These are phyloP conservation scores for Poeciliopsis gracilis DNA, from an alignment of 2,797 vertebrate genomes.

Conservation along the genomic window DNA sequence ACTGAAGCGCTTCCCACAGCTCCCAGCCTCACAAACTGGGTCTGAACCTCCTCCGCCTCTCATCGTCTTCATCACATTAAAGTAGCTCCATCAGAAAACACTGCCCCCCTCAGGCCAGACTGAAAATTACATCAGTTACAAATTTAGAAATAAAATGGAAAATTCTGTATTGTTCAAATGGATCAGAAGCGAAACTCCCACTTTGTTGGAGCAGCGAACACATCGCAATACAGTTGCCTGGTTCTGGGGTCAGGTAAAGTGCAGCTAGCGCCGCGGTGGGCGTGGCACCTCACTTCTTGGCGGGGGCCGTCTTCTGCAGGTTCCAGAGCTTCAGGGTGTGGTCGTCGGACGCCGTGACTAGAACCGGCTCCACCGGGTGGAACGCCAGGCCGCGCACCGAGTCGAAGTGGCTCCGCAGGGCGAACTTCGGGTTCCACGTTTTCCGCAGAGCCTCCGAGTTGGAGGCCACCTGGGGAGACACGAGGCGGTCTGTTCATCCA, in stretches of 20 bases:
- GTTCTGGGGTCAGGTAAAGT: not conserved
- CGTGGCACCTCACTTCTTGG: constrained; percentile 87
- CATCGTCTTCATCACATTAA: not conserved
- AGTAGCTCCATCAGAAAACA: not conserved
- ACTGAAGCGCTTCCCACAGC: not conserved
- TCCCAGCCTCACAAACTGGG: too few species aligned
- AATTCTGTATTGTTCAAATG: not conserved
- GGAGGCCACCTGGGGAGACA: constrained; percentile 84
- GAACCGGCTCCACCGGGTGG: constrained; percentile 91
- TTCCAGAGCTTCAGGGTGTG: constrained; percentile 99
- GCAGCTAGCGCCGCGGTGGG: not conserved
- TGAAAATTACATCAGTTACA: not conserved
- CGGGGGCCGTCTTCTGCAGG: constrained; percentile 93
- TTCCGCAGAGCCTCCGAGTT: constrained; percentile 93
- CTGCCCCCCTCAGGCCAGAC: constrained; percentile 6
- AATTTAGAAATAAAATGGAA: too few species aligned
- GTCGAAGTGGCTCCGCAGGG: constrained; percentile 95
- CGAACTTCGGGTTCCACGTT: constrained; percentile 96
- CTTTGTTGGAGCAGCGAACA: not conserved
- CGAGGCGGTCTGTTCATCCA: not conserved
- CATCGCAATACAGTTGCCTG: not conserved
- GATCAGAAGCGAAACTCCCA: not conserved
- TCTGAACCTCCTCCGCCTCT: not conserved
- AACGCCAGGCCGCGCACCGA: constrained; percentile 91
- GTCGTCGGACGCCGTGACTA: constrained; percentile 96